phyloP scores from a whole-genome alignment of 2,797 vertebrate genomes.

The Sternarchorhynchus goeldii region DNA sequence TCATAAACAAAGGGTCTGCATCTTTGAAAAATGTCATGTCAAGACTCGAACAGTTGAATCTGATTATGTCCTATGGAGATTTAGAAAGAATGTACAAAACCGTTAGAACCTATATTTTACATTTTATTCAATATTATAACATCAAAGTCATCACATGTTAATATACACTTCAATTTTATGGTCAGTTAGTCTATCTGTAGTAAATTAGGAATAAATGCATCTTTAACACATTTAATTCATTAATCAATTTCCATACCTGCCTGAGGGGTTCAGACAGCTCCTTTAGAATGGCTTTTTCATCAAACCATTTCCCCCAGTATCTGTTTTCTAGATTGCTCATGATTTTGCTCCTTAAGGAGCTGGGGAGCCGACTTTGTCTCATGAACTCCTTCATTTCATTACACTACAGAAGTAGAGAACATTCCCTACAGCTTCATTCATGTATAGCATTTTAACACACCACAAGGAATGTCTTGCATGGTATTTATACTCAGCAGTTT shows the following conservation, averaged over 20 bases:
- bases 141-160: neutral
- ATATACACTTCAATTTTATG: neutral
- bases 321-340: conserved; percentile 21
- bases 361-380: conserved; percentile 19
- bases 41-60: conserved; percentile 35
- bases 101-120: neutral
- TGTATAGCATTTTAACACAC: neutral
- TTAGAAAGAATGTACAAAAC: conserved; percentile 19
- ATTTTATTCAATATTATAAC: conserved; percentile 8
- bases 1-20: conserved; percentile 14
- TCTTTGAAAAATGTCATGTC: conserved; percentile 45
- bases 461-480: neutral
- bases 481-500: neutral
- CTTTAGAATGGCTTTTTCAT: conserved; percentile 39
- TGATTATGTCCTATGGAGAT: conserved; percentile 36
- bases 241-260: conserved; percentile 18
- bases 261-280: conserved; percentile 43
- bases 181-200: neutral
- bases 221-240: conserved; percentile 9
- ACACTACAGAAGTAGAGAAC: neutral
- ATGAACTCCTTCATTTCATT: conserved; percentile 25
- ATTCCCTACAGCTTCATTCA: neutral
- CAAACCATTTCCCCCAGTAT: conserved; percentile 47
- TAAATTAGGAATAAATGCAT: neutral
- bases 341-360: conserved; percentile 24